These are phyloP conservation scores for Spinus pinus DNA, from an alignment of 2,797 vertebrate genomes.

Conservation along the genomic window DNA sequence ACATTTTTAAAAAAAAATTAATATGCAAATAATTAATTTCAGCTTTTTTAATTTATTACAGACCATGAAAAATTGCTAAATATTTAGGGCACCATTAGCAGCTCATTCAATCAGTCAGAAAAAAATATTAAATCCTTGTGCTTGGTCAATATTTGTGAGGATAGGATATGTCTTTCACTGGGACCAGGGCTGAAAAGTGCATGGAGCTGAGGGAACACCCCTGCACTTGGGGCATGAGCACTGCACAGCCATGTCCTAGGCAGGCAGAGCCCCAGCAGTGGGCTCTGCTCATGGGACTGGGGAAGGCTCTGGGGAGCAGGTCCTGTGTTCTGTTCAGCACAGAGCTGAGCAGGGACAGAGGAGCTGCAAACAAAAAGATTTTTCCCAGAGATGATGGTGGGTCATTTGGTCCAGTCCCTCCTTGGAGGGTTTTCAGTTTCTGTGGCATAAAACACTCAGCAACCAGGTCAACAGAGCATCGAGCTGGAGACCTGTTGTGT, in stretches of 20 bases:
- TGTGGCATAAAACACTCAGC: accelerated
- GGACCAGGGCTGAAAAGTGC: accelerated
- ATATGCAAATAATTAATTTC: background rate
- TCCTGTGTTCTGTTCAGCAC: accelerated
- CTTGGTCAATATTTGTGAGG: background rate
- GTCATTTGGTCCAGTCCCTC: too few species aligned
- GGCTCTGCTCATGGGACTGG: too few species aligned
- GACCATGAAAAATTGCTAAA: background rate
- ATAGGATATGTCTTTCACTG: background rate
- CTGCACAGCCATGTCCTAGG: accelerated
- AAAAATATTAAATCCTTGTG: background rate
- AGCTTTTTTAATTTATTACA: background rate
- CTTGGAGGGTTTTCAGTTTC: background rate
- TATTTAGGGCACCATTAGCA: background rate
- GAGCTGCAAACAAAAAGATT: background rate
- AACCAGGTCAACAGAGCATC: background rate
- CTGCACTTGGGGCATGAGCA: accelerated
- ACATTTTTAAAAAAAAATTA: background rate
- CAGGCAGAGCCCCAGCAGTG: accelerated
- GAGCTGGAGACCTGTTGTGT: accelerated
- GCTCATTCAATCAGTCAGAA: background rate
- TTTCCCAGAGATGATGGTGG: accelerated
- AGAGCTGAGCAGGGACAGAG: background rate
- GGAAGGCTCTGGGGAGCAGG: background rate
- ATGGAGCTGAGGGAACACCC: accelerated